A percentile compares a stretch with the other conserved stretches of the same genome.
Evolutionary conservation across 2,797 vertebrate species (phyloP).

Genomic region (Diplodus puntazzo): DNA sequence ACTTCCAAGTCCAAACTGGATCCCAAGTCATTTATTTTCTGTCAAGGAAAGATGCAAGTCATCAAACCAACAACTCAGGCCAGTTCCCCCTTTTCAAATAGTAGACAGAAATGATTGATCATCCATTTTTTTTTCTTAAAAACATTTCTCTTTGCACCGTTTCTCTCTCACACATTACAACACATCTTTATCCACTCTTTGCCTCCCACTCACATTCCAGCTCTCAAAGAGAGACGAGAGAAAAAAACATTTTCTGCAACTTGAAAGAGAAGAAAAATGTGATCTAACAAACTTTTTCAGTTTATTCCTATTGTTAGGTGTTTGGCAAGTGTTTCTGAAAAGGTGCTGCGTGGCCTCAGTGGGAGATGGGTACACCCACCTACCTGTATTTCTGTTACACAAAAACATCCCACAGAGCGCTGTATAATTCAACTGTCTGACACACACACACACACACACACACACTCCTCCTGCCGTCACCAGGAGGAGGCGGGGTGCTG

Average conservation of each 20-base stretch:
- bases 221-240: background rate
- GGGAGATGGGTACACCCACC: background rate
- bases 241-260: background rate
- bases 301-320: background rate
- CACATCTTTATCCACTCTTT: conserved; percentile 24
- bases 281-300: background rate
- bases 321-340: background rate
- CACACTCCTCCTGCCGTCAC: conserved; percentile 64
- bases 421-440: conserved; percentile 5
- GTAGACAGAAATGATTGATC: background rate
- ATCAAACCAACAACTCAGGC: no score
- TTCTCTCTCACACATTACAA: conserved; percentile 11
- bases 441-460: background rate
- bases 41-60: no score
- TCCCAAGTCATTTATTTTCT: no score
- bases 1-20: no score
- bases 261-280: background rate
- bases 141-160: background rate
- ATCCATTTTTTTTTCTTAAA: no score
- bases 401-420: background rate
- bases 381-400: background rate
- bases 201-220: conserved; percentile 67
- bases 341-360: background rate
- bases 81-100: background rate
- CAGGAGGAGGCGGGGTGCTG: conserved; percentile 69